phyloP scores from a whole-genome alignment of 2,113 vertebrate species.

The Xiphophorus hellerii region DNA sequence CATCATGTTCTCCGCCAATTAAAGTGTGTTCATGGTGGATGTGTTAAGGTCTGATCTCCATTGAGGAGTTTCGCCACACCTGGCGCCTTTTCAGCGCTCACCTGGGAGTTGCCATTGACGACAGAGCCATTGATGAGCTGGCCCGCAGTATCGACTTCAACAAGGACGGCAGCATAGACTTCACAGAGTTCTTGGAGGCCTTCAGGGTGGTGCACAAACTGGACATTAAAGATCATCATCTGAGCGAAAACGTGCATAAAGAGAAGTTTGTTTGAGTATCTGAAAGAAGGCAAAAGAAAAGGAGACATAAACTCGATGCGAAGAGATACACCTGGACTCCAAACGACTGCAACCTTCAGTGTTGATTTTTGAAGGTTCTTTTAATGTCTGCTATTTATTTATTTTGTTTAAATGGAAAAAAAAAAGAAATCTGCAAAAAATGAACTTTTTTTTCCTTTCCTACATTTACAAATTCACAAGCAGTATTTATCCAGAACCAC shows the following conservation, averaged over 20 bases:
- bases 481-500: background rate
- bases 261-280: conserved; percentile 15
- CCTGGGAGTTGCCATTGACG: conserved; percentile 78
- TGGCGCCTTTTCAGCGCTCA: conserved; percentile 94
- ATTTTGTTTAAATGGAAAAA: background rate
- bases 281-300: background rate
- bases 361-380: background rate
- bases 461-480: background rate
- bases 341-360: background rate
- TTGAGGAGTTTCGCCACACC: conserved; percentile 91
- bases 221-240: conserved; percentile 73
- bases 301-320: too few species aligned
- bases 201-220: conserved; percentile 92
- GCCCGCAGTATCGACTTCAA: conserved; percentile 91
- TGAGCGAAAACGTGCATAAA: conserved; percentile 17
- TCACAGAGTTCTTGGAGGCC: conserved; percentile 95
- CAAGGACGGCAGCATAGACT: conserved; percentile 96
- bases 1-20: background rate
- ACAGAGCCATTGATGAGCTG: conserved; percentile 85
- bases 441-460: too few species aligned
- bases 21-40: background rate
- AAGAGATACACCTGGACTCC: background rate
- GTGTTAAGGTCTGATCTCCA: conserved; percentile 89
- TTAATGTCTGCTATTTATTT: background rate
- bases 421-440: too few species aligned